A percentile compares a stretch with the other conserved stretches of the same genome.
Conservation (phyloP, 2,888 invertebrate species). For the Syritta pipiens region DNA sequence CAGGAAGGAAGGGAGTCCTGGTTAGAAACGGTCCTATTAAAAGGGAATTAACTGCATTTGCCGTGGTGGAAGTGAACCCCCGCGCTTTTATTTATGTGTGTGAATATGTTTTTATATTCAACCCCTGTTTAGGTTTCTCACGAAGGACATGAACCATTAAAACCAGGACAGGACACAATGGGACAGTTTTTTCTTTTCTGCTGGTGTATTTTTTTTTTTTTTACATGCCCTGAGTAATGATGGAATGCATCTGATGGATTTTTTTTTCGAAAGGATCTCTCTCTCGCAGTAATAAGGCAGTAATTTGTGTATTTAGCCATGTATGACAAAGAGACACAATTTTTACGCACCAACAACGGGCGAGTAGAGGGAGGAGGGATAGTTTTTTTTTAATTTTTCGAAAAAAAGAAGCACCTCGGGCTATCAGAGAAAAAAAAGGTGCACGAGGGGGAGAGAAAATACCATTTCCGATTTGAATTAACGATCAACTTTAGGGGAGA, state of each 20-base stretch:
- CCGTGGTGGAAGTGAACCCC: constrained; percentile 51
- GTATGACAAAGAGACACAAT: constrained; percentile 71
- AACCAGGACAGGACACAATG: constrained; percentile 67
- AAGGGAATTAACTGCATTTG: constrained; percentile 65
- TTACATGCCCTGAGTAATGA: background rate
- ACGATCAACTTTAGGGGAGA: constrained; percentile 62
- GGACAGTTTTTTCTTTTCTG: constrained; percentile 50
- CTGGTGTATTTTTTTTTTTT: constrained; percentile 29
- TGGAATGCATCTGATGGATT: constrained; percentile 1
- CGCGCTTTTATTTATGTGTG: constrained; percentile 58
- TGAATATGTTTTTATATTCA: constrained; percentile 41
- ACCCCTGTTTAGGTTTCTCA: constrained; percentile 67
- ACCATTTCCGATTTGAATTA: constrained; percentile 68
- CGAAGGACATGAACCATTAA: constrained; percentile 65
- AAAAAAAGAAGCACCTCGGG: constrained; percentile 53
- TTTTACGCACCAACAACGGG: constrained; percentile 49
- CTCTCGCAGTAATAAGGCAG: constrained; percentile 67
- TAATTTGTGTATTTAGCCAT: constrained; percentile 72
- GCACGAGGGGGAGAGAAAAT: background rate
- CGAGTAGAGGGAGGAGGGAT: constrained; percentile 44
- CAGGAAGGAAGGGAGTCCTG: constrained; percentile 36
- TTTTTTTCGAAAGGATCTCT: constrained; percentile 51
- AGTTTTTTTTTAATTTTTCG: too few species aligned
- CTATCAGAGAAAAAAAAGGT: constrained; percentile 7
- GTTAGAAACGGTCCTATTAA: constrained; percentile 56